Conservation (phyloP, 2,113 vertebrate species). For the Amphiprion ocellaris region DNA sequence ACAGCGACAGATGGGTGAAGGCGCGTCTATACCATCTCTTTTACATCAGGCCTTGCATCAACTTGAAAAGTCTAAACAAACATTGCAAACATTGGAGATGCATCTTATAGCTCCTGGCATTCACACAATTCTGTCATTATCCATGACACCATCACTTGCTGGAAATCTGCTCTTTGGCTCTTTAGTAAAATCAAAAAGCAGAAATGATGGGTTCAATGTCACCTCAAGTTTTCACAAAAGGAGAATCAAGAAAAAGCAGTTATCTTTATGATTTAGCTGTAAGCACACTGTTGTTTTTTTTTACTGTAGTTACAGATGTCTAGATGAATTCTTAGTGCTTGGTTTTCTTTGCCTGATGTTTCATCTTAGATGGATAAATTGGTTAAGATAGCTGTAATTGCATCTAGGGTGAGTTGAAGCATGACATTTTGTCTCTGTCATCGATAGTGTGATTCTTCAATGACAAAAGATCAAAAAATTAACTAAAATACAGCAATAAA, state of each 20-base stretch:
- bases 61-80: constrained; percentile 6
- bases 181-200: constrained; percentile 11
- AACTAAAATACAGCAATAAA: too few species aligned
- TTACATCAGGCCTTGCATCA: not conserved
- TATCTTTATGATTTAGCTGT: constrained; percentile 1
- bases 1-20: not conserved
- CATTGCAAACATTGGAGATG: not conserved
- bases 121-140: constrained; percentile 10
- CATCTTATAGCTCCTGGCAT: not conserved
- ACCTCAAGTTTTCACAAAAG: not conserved
- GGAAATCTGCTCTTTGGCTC: not conserved
- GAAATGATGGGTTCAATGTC: constrained; percentile 10
- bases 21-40: not conserved
- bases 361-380: not conserved
- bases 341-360: not conserved
- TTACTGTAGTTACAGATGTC: not conserved
- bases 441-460: too few species aligned
- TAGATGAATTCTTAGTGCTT: not conserved
- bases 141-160: not conserved
- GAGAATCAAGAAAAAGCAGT: not conserved
- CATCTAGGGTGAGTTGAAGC: too few species aligned
- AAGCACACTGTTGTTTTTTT: not conserved
- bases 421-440: too few species aligned
- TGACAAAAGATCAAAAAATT: too few species aligned
- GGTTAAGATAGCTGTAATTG: not conserved